Conservation (phyloP, 2,888 invertebrate species). For the Plemyria rubiginata region DNA sequence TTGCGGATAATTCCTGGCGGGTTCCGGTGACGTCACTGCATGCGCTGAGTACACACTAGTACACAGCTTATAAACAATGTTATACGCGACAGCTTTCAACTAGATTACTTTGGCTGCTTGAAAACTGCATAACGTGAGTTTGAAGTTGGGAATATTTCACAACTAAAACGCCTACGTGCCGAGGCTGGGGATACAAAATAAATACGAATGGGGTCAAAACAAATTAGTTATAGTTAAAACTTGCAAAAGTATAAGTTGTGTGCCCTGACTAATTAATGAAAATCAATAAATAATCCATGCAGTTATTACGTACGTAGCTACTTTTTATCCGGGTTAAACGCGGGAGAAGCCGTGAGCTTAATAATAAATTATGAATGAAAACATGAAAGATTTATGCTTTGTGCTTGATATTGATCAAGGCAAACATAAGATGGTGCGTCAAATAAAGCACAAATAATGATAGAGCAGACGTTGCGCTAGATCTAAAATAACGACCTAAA, state of each 20-base stretch:
- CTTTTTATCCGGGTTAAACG: too few species aligned
- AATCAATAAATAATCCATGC: too few species aligned
- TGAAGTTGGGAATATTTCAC: constrained; percentile 15
- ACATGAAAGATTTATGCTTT: too few species aligned
- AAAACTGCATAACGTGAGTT: constrained; percentile 24
- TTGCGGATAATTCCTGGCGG: constrained; percentile 9
- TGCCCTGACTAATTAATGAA: too few species aligned
- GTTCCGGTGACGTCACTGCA: constrained; percentile 14
- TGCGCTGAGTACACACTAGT: constrained; percentile 16
- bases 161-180: constrained; percentile 18
- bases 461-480: background rate
- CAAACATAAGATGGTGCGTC: too few species aligned
- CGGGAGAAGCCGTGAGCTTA: too few species aligned
- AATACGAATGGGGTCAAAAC: background rate
- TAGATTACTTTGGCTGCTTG: constrained; percentile 30
- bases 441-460: background rate
- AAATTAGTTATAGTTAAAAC: constrained; percentile 5
- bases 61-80: constrained; percentile 46
- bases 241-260: background rate
- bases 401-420: too few species aligned
- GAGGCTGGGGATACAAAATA: background rate
- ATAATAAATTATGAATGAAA: too few species aligned
- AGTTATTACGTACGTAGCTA: too few species aligned
- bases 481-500: background rate
- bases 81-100: constrained; percentile 26